Base-by-base conservation (phyloP, 2,113 vertebrate species). In the Ceuthmochares aereus region DNA sequence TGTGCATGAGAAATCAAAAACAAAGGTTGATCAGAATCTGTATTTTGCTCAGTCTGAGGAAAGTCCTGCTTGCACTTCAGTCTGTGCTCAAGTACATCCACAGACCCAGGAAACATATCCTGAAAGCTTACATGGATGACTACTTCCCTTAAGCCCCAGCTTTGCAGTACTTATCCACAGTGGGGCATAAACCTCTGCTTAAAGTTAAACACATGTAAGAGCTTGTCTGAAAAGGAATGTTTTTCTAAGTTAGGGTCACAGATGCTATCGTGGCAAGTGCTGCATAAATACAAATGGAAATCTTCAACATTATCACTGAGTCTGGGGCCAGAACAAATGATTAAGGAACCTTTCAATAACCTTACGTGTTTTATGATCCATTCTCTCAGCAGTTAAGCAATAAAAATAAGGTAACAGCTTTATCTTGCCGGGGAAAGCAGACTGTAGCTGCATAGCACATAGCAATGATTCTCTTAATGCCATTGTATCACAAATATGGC, bases 341-440 rank as follows among this genome's bases (percentile, higher is more conserved):
- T 91, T 90, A 84, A 91, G 36, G 55, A 84, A 93, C 58, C 87
- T 93, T 66, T 84, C 1, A 59, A 59, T 96, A 93, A 93, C 89
- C 74, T 87, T 95, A 36, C 45, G 47, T 66, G 8, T 73, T 93
- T 90, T 55, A 63, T 83, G 70, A 91, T 69, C 62, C 70, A 60
- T 83, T 20, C 8, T 81, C 54, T 80, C 76, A 81, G 67, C 8
- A 0, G 76, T 68, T 90, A 52, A 93, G 79, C 59, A 54, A 62
- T 47, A 76, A 89, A 85, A 87, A 55, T 74, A 90, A 64, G 63
- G 54, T 40, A 80, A 76, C 16, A 42, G 67, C 67, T 91, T 87
- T 77, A 70, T 80, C 37, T 85, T 77, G 81, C 82, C 84, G 96
- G 68, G 1, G 0, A 87, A 84, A 93, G 84, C 74, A 85, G 74